These are phyloP conservation scores for Pecten maximus DNA, from an alignment of 2,888 invertebrate genomes.

Conservation along the genomic window DNA sequence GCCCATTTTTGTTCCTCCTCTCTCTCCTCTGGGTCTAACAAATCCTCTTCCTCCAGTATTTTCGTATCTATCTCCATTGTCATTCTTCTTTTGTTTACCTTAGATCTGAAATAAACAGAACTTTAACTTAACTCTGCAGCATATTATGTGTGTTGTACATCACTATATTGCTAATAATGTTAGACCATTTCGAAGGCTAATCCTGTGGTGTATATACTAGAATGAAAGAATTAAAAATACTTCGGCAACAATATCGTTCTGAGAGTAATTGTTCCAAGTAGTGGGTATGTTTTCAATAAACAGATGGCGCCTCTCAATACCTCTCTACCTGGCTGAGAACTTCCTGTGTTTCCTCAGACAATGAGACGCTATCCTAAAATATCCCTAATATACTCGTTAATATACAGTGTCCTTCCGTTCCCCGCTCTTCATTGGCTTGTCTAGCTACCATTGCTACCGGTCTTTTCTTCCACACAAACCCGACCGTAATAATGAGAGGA, in stretches of 20 bases:
- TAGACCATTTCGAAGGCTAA: not conserved
- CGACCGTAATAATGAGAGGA: not conserved
- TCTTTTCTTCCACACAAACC: not conserved
- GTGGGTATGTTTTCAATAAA: no score
- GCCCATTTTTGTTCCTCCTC: conserved; percentile 62
- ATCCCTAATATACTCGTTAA: not conserved
- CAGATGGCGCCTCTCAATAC: no score
- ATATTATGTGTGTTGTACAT: not conserved
- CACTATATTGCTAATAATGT: not conserved
- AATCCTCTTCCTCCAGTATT: conserved; percentile 40
- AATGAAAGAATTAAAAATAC: not conserved
- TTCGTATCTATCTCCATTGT: not conserved
- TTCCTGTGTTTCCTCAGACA: no score
- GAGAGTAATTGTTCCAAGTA: not conserved
- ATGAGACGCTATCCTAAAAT: no score
- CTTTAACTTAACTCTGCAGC: not conserved
- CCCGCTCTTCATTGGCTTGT: not conserved
- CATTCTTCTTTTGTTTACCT: not conserved
- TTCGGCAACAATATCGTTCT: not conserved
- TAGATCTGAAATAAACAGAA: not conserved
- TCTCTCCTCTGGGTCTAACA: conserved; percentile 55
- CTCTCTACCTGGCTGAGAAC: no score
- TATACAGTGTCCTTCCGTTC: not conserved
- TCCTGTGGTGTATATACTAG: not conserved
- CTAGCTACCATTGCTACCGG: not conserved